These are phyloP conservation scores for Entomobrya multifasciata DNA, from an alignment of 2,888 invertebrate species.

Conservation along the genomic window DNA sequence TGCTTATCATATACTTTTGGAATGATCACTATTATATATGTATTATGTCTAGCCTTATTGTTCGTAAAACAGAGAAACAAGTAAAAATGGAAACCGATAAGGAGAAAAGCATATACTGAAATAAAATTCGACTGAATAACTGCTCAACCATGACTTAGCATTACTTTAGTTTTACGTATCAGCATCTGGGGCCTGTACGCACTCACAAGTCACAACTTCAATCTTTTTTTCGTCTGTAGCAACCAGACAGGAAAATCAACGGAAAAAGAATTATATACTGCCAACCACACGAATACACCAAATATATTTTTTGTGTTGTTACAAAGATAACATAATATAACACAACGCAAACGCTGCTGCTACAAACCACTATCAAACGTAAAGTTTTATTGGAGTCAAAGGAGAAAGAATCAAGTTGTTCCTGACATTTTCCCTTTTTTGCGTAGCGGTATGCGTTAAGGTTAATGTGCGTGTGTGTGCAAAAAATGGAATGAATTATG, in stretches of 20 bases:
- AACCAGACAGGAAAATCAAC: neutral
- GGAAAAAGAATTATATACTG: conserved; percentile 38
- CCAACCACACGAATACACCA: conserved; percentile 42
- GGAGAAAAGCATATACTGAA: conserved; percentile 45
- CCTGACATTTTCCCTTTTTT: conserved; percentile 37
- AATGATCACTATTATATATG: neutral
- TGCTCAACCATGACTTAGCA: conserved; percentile 64
- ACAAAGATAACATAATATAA: too few species aligned
- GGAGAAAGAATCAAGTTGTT: conserved; percentile 50
- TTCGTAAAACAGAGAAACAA: neutral
- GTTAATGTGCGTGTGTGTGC: conserved; percentile 29
- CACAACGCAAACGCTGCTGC: too few species aligned
- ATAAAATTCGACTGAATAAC: conserved; percentile 57
- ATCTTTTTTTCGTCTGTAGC: conserved; percentile 34
- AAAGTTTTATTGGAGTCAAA: conserved; percentile 58
- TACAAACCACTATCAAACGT: conserved; percentile 61
- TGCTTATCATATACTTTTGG: neutral
- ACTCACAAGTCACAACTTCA: conserved; percentile 22
- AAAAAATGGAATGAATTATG: conserved; percentile 75
- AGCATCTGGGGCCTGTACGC: conserved; percentile 67
- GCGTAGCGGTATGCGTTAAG: neutral
- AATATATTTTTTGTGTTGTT: neutral
- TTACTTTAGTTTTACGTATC: conserved; percentile 58
- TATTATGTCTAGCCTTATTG: neutral
- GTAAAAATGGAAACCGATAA: conserved; percentile 48